These are phyloP conservation scores for Propithecus deckenii DNA, from an alignment of 2,797 vertebrate genomes.

Conservation along the genomic window DNA sequence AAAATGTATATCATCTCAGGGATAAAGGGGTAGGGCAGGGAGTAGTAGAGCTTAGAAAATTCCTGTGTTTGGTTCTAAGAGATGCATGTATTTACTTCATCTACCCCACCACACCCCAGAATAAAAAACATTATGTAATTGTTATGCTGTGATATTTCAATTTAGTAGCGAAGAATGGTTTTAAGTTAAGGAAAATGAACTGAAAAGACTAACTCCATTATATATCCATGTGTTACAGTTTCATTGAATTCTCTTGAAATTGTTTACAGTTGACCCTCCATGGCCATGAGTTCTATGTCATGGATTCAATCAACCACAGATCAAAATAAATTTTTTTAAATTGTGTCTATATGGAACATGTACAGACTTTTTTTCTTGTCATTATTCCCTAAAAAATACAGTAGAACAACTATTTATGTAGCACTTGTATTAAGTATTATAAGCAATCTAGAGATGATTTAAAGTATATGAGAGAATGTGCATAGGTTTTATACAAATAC, in stretches of 20 bases:
- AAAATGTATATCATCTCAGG: background rate
- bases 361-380: background rate
- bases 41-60: background rate
- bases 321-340: background rate
- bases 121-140: slow-evolving; percentile 25
- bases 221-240: background rate
- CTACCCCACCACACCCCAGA: background rate
- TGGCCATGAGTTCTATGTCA: background rate
- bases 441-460: background rate
- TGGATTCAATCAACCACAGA: background rate
- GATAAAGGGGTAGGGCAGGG: background rate
- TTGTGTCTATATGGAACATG: background rate
- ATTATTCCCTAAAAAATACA: background rate
- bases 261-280: background rate
- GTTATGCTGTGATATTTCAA: slow-evolving; percentile 5
- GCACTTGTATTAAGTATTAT: background rate
- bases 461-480: background rate
- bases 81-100: background rate
- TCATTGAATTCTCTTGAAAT: background rate
- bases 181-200: background rate
- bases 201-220: background rate
- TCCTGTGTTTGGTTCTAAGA: background rate
- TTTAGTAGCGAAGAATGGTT: background rate
- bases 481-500: background rate
- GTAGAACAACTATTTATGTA: background rate